A percentile compares a stretch with the other conserved stretches of the same genome.
phyloP scores from a whole-genome alignment of 2,888 invertebrate genomes.

The Gymnoscelis rufifasciata region DNA sequence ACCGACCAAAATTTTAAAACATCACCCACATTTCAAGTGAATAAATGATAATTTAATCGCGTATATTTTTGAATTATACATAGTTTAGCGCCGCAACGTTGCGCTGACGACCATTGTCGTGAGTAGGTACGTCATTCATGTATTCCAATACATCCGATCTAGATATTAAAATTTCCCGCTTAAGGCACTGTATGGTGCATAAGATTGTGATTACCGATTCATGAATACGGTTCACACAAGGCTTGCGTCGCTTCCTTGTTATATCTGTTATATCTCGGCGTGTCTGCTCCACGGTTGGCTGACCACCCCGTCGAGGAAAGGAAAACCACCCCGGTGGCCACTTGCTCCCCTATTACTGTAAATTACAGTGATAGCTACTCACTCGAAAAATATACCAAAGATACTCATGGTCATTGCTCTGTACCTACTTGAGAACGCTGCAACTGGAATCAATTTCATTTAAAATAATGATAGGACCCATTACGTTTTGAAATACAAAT shows the following conservation, averaged over 20 bases:
- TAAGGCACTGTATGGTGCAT: slow-evolving; percentile 24
- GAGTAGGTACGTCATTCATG: slow-evolving; percentile 32
- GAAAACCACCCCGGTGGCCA: slow-evolving; percentile 37
- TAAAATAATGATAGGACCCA: slow-evolving; percentile 7
- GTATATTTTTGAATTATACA: slow-evolving; percentile 59
- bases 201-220: slow-evolving; percentile 27
- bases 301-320: slow-evolving; percentile 38
- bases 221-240: slow-evolving; percentile 29
- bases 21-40: slow-evolving; percentile 58
- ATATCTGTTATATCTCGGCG: slow-evolving; percentile 30
- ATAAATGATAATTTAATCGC: slow-evolving; percentile 50
- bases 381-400: slow-evolving; percentile 24
- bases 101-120: slow-evolving; percentile 43
- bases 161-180: slow-evolving; percentile 50
- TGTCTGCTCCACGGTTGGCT: slow-evolving; percentile 47
- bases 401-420: slow-evolving; percentile 25
- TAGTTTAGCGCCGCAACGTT: slow-evolving; percentile 44
- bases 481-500: slow-evolving; percentile 18
- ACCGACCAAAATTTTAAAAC: slow-evolving; percentile 69
- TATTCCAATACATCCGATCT: slow-evolving; percentile 52
- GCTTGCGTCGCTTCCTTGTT: slow-evolving; percentile 25
- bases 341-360: slow-evolving; percentile 36
- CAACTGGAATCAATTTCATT: slow-evolving; percentile 9
- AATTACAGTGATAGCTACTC: slow-evolving; percentile 39
- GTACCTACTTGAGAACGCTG: slow-evolving; percentile 3